Evolutionary conservation across 2,113 vertebrate species (phyloP), one percentile per base, ranked within the genome.

Genomic region (Scatophagus argus): DNA sequence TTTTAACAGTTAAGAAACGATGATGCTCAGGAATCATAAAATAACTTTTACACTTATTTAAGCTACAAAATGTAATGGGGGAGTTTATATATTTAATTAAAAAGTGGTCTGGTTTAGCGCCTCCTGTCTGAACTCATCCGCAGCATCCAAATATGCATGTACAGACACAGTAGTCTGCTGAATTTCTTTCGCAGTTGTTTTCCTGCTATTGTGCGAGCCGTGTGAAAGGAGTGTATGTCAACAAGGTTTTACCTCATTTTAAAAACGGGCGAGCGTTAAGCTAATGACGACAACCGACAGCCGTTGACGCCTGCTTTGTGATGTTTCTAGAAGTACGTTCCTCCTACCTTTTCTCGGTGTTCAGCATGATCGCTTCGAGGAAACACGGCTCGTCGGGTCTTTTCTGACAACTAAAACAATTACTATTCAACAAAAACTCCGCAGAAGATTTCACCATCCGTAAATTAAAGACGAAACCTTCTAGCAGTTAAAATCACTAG

Each of bases 301-400:
- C 6, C 23, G 36, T 23, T 11, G 6, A 49, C 19, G 29, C 17
- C 13, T 44, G 27, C 41, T 14, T 44, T 4, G 2, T 14, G 1
- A 65, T 1, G 41, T 65, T 58, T 70, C n/a, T 2, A 63, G 27
- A 56, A 55, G 23, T 32, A 23, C 0, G 12, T 46, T 69, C 14
- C 17, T 76, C 94, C 85, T 93, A 95, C 94, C 94, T 95, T 85
- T 94, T 90, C 81, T 94, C 93, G 10, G 91, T 87, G 83, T 94
- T 93, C 88, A 91, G 84, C 94, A 94, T 95, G 87, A 71, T 88
- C 69, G 83, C 78, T 75, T 92, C 62, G 75, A 73, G 77, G 68
- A 68, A 79, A 85, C 67, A 29, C 47, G 56, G 58, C 13, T 83
- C 54, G 85, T 82, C 79, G n/a, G 52, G 10, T 90, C 77, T 79